These are phyloP conservation scores for Nasonia vitripennis DNA, from an alignment of 1,140 invertebrate species.

Conservation along the genomic window DNA sequence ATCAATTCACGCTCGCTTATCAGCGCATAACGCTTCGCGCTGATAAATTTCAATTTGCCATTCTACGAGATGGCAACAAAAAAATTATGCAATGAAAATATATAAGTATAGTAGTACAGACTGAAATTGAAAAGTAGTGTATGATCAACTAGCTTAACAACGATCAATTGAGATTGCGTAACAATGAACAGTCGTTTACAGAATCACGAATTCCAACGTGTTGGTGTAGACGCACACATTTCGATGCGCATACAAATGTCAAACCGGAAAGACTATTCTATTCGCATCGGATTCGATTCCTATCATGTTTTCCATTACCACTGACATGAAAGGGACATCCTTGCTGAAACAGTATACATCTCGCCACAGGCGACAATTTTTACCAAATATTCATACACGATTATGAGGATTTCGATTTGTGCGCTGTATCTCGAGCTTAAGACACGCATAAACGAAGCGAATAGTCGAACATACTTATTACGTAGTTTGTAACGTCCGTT, in stretches of 20 bases:
- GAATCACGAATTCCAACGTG: background rate
- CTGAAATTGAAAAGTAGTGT: slow-evolving; percentile 26
- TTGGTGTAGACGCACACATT: background rate
- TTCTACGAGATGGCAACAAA: background rate
- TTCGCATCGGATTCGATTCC: no score
- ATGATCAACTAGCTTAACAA: slow-evolving; percentile 10
- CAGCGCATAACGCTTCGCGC: background rate
- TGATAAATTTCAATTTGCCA: slow-evolving; percentile 14
- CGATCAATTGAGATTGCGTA: slow-evolving; percentile 17
- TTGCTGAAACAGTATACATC: no score
- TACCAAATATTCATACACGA: no score
- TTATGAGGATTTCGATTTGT: no score
- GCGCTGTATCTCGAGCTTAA: no score
- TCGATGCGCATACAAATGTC: background rate
- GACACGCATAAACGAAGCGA: no score
- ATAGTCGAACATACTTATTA: no score
- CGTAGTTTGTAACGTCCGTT: no score
- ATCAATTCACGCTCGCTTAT: background rate
- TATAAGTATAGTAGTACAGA: background rate
- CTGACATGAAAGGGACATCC: no score
- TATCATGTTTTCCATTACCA: no score
- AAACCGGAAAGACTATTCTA: no score
- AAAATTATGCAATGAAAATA: slow-evolving; percentile 32
- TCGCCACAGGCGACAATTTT: no score
- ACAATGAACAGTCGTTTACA: background rate